Evolutionary conservation across 2,113 vertebrate species (phyloP).

Genomic region (Pampusana beccarii): DNA sequence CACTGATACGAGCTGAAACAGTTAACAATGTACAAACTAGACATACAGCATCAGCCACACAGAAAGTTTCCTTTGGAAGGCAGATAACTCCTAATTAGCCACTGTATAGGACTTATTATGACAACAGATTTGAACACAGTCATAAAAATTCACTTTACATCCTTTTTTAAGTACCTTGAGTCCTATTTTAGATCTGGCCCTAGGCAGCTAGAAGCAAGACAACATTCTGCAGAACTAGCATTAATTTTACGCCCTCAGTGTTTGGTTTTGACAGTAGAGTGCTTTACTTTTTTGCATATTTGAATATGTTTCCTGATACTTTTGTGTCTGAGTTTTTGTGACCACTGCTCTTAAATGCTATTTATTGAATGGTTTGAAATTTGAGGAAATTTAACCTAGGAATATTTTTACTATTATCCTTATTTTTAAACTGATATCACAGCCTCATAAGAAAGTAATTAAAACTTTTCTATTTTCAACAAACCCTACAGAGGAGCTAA

Average conservation of each 20-base stretch:
- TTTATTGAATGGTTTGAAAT: background rate
- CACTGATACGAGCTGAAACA: background rate
- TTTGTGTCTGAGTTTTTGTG: background rate
- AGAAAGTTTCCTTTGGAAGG: background rate
- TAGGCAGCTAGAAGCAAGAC: background rate
- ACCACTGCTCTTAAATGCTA: background rate
- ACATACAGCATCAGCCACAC: rapidly evolving
- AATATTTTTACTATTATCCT: background rate
- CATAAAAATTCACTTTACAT: background rate
- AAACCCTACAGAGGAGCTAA: background rate
- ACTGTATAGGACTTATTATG: background rate
- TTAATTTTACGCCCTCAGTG: background rate
- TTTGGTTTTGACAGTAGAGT: background rate
- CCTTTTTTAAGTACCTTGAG: background rate
- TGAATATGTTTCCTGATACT: background rate
- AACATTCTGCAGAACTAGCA: background rate
- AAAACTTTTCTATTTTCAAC: background rate
- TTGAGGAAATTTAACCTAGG: background rate
- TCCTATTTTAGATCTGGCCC: background rate
- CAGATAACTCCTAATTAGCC: background rate
- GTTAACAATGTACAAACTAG: background rate
- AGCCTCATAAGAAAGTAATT: background rate
- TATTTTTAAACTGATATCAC: background rate
- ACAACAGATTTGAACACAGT: background rate
- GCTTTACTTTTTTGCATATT: background rate